phyloP scores from a whole-genome alignment of 2,113 vertebrate species.

The rabbit (Oryctolagus cuniculus) region DNA sequence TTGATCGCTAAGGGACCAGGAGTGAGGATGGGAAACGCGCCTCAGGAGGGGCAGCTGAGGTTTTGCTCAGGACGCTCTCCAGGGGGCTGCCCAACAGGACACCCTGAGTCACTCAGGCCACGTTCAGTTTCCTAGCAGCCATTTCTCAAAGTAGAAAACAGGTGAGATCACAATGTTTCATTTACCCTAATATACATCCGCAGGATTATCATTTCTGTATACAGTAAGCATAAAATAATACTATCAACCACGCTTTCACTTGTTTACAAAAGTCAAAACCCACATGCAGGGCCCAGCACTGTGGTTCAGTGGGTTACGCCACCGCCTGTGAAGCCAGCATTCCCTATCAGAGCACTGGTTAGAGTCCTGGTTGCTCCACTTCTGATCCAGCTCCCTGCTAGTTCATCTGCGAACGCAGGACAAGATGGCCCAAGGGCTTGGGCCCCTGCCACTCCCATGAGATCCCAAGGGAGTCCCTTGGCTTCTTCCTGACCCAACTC shows the following conservation, averaged over 20 bases:
- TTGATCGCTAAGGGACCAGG: neutral
- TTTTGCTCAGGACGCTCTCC: neutral
- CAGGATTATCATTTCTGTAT: neutral
- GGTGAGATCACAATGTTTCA: neutral
- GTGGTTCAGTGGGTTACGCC: too few species aligned
- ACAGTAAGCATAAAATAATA: neutral
- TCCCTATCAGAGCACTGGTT: too few species aligned
- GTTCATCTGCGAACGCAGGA: too few species aligned
- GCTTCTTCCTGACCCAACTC: too few species aligned
- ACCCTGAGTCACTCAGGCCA: neutral
- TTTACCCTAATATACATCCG: neutral
- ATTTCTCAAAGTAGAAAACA: conserved; percentile 3
- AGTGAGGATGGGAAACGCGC: neutral
- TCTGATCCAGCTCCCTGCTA: too few species aligned
- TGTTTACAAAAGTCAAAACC: too few species aligned
- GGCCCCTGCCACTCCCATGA: too few species aligned
- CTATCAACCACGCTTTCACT: neutral
- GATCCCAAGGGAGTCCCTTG: too few species aligned
- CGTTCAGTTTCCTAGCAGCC: neutral
- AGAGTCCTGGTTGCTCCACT: too few species aligned
- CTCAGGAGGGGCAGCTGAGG: neutral
- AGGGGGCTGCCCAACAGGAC: neutral
- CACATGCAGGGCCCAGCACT: too few species aligned
- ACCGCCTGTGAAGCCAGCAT: too few species aligned
- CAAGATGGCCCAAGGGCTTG: too few species aligned